A percentile compares a stretch with the other conserved stretches of the same genome.
These are phyloP conservation scores for Panthera leo DNA, from an alignment of 2,113 vertebrate species.

Conservation along the genomic window DNA sequence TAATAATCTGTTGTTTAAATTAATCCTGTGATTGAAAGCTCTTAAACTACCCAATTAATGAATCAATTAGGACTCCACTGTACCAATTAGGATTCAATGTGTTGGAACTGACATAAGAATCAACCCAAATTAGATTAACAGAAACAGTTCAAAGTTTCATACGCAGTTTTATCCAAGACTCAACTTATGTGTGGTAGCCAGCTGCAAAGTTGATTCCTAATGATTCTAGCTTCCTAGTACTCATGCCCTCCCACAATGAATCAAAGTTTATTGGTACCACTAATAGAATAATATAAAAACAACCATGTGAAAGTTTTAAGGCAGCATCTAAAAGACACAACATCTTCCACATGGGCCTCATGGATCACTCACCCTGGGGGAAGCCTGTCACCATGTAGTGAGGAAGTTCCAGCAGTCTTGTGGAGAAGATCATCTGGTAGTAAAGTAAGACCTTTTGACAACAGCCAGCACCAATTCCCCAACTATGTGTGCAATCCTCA, in stretches of 20 bases:
- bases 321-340: background rate
- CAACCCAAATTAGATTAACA: background rate
- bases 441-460: background rate
- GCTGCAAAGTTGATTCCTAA: background rate
- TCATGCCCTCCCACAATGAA: background rate
- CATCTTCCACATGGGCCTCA: background rate
- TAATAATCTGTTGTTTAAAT: conserved; percentile 18
- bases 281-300: background rate
- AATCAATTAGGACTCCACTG: background rate
- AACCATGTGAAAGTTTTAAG: background rate
- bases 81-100: background rate
- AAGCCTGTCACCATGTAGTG: rapidly evolving
- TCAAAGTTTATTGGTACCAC: background rate
- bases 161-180: background rate
- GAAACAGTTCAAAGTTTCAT: background rate
- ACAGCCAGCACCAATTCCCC: background rate
- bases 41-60: background rate
- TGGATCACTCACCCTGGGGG: background rate
- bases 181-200: background rate
- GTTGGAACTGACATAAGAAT: background rate
- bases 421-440: background rate
- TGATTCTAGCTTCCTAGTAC: background rate
- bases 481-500: background rate
- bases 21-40: background rate
- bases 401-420: background rate